Evolutionary conservation across 1,140 invertebrate species (phyloP), one percentile per base, ranked within the genome.

Genomic region (Drosophila ercepeae): DNA sequence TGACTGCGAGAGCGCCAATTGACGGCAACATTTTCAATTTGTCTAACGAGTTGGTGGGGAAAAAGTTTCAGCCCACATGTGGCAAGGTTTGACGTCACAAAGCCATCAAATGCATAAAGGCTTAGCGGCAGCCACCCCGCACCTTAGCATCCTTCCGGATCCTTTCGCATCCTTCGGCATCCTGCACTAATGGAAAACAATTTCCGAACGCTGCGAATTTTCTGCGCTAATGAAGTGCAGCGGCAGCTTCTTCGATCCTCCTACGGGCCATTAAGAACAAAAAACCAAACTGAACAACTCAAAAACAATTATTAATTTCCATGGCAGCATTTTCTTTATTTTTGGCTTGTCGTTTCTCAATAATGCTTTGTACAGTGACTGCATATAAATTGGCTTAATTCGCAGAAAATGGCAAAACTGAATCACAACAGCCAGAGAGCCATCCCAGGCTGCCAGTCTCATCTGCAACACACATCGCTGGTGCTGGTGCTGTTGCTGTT

Each of bases 91-190:
- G 41, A 60, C 72, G 51, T 88, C 82, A 53, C 60, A 86, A 88
- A 81, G 82, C 81, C 82, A 86, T 88, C 81, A 86, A 86, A 86
- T 74, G 76, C 82, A 86, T 88, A 86, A 88, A 86, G 81, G 82
- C 82, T 88, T 88, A 86, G 81, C 48, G 52, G 27, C 29, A 72
- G n/a, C 36, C 44, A 27, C 8, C 51, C 29, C 29, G 27, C 32
- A 34, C n/a, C 34, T 36, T 32, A 14, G 3, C n/a, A 39, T 16
- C 36, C 36, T 39, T 39, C 5, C 39, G 3, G 16, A 42, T 16
- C 39, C 39, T 21, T 3, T 16, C 29, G 13, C 54, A 34, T 45
- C 32, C 45, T 41, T 29, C 41, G 41, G 14, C 39, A 42, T 32
- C 48, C 55, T 27, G 52, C 60, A 45, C 49, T 83, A 74, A 84